Evolutionary conservation across 37 sponge, comb jelly and placozoan genomes (phyloP), one percentile per base, ranked within the genome.

Genomic region (Axinella damicornis): DNA sequence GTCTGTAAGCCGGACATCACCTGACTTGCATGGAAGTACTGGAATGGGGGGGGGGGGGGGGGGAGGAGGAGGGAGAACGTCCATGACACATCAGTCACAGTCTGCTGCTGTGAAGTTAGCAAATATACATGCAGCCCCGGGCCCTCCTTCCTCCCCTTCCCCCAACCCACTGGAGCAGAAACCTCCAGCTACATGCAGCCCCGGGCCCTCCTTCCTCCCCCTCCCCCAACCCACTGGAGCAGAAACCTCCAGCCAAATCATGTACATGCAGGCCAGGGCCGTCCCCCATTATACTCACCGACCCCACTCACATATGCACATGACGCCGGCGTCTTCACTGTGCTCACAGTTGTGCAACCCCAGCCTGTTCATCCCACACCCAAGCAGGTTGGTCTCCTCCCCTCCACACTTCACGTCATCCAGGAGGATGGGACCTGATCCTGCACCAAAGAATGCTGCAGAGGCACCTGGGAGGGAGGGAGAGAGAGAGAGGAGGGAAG

Each of bases 341-440:
- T 90, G 90, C 4, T 22, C 31, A 64, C 90, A 90, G 76, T 84
- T 78, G 34, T 73, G 79, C 2, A 14, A 5, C 0, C 30, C 60
- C 0, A 55, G 0, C 4, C 73, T 74, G 0, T 25, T 20, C 2
- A 63, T 53, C 19, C 34, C 46, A 46, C 90, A 90, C 33, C 19
- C 27, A 22, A 25, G 20, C 9, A 90, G 83, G 2, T 52, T 53
- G 14, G 2, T 37, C 40, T 90, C 90, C 21, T 34, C 62, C 36
- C 90, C 90, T 1, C 0, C 0, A 41, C 90, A 90, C 21, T 53
- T 69, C 34, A 90, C 65, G 39, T 90, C 69, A 52, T 79, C 90
- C 31, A 90, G 74, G n/a, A 53, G 54, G 36, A 90, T 78, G 5
- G 66, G 62, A 22, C 90, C 85, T 30, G 46, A 35, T 21, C 85